Conservation (phyloP, 2,113 vertebrate genomes). For the Pelusios castaneus region DNA sequence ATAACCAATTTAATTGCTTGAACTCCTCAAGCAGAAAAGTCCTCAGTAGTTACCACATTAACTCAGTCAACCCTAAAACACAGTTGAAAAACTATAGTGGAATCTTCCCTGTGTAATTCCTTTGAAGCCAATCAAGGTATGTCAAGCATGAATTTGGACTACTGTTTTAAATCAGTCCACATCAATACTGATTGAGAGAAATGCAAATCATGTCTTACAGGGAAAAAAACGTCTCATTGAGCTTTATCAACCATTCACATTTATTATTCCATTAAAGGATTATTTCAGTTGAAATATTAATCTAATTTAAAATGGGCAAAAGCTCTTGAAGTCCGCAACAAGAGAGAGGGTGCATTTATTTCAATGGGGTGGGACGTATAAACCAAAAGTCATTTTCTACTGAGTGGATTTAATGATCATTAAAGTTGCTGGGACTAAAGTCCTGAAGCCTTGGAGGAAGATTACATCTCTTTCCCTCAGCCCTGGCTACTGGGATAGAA, state of each 20-base stretch:
- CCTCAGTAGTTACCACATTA: background rate
- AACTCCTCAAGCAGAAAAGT: background rate
- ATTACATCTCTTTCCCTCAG: background rate
- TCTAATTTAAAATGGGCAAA: background rate
- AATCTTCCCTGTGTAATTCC: slow-evolving; percentile 17
- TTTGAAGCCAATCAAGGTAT: slow-evolving; percentile 20
- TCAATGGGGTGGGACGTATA: background rate
- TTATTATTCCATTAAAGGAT: background rate
- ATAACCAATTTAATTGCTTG: background rate
- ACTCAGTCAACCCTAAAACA: background rate
- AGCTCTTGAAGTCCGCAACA: background rate
- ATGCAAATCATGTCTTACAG: background rate
- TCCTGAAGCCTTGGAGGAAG: background rate
- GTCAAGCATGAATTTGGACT: slow-evolving; percentile 11
- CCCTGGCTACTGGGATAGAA: rapidly evolving
- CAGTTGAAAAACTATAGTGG: background rate
- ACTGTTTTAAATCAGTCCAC: slow-evolving; percentile 1
- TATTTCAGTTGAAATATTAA: background rate
- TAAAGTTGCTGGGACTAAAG: background rate
- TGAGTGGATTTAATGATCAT: background rate
- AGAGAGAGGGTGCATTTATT: background rate
- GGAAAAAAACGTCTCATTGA: background rate
- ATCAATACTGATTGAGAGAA: slow-evolving; percentile 38
- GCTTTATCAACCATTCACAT: background rate
- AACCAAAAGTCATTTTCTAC: background rate